These are phyloP conservation scores for Tupaia tana DNA, from an alignment of 2,113 vertebrate genomes.

Conservation along the genomic window DNA sequence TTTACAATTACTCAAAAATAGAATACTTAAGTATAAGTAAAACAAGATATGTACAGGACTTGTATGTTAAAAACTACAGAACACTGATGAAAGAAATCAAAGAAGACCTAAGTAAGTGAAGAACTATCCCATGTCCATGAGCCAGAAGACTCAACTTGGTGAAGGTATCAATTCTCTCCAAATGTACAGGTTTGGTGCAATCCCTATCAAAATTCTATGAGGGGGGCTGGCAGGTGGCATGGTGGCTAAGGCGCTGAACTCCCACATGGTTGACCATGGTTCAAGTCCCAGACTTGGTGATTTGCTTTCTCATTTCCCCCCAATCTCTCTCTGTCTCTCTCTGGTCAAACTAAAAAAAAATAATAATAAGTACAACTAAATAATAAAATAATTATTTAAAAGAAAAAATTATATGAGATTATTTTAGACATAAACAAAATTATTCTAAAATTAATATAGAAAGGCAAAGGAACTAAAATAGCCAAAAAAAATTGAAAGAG, in stretches of 20 bases:
- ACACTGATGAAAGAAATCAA: slow-evolving; percentile 38
- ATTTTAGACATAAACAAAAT: slow-evolving; percentile 13
- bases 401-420: not conserved
- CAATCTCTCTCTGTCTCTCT: too few species aligned
- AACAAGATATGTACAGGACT: not conserved
- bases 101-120: slow-evolving; percentile 22
- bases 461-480: slow-evolving; percentile 33
- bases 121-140: not conserved
- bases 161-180: not conserved
- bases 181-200: not conserved
- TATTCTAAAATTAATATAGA: not conserved
- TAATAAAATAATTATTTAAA: too few species aligned
- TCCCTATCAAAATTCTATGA: slow-evolving; percentile 10
- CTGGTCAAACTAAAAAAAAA: too few species aligned
- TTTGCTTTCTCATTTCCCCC: too few species aligned
- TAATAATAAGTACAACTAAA: too few species aligned
- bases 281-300: too few species aligned
- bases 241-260: too few species aligned
- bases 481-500: not conserved
- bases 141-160: slow-evolving; percentile 20
- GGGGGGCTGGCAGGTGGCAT: too few species aligned
- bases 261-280: too few species aligned
- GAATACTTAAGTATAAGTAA: slow-evolving; percentile 35
- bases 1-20: slow-evolving; percentile 9
- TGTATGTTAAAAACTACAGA: slow-evolving; percentile 46